Conservation (phyloP, 2,113 vertebrate species). For the Bubalus kerabau region DNA sequence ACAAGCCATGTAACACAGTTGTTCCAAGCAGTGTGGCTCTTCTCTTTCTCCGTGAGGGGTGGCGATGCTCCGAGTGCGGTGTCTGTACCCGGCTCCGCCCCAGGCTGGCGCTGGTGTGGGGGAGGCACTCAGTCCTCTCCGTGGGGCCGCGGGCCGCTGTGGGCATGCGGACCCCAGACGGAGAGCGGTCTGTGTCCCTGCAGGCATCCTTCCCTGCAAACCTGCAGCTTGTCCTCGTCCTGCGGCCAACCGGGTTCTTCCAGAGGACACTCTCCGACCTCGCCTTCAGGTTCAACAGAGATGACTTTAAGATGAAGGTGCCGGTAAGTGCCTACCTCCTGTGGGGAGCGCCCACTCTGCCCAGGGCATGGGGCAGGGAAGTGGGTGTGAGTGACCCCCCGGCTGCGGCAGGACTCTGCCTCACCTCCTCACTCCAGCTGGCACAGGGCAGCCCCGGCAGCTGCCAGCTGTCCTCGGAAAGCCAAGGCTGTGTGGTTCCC, state of each 20-base stretch:
- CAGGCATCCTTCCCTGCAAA: conserved; percentile 97
- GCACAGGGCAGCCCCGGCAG: accelerated
- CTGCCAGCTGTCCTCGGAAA: neutral
- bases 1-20: accelerated
- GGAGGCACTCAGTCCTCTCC: neutral
- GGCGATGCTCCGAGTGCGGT: accelerated
- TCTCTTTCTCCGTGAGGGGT: neutral
- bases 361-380: accelerated
- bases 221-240: conserved; percentile 94
- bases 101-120: accelerated
- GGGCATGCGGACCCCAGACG: accelerated
- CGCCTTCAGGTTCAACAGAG: conserved; percentile 93
- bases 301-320: conserved; percentile 99
- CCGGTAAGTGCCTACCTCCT: conserved; percentile 83
- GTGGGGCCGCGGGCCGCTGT: accelerated
- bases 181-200: neutral
- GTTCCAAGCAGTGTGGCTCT: accelerated
- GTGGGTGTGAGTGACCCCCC: accelerated
- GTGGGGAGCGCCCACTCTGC: neutral
- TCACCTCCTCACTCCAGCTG: neutral
- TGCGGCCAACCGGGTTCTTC: conserved; percentile 91
- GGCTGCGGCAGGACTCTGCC: neutral
- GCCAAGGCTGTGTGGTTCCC: accelerated
- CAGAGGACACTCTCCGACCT: conserved; percentile 93
- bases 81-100: accelerated